phyloP scores from a whole-genome alignment of 2,888 invertebrate species.

The Eudasyphora cyanicolor region DNA sequence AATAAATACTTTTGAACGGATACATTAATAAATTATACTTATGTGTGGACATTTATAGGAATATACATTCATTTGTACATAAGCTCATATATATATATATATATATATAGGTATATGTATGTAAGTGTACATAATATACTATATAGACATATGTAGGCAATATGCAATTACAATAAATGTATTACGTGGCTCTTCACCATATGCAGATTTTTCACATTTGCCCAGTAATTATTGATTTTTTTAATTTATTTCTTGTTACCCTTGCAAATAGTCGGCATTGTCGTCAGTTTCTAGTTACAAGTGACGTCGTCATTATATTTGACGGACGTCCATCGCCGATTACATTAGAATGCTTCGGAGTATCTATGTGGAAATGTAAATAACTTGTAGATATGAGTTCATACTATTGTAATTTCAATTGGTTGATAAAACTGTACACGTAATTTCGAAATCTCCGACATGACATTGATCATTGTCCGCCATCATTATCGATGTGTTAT shows the following conservation, averaged over 20 bases:
- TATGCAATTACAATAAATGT: not conserved
- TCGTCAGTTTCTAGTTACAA: not conserved
- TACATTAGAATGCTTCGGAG: not conserved
- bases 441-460: not conserved
- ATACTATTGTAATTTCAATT: too few relatives aligned
- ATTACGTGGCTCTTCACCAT: not conserved
- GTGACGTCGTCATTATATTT: not conserved
- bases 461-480: not conserved
- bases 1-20: not conserved
- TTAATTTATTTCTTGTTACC: too few relatives aligned
- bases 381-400: too few relatives aligned
- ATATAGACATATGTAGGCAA: not conserved
- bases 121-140: not conserved
- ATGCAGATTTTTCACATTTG: not conserved
- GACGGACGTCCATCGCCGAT: not conserved
- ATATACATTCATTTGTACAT: not conserved
- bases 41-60: not conserved
- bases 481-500: too few relatives aligned
- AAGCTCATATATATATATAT: not conserved
- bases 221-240: conserved; percentile 1
- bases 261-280: not conserved
- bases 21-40: not conserved
- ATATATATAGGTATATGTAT: not conserved
- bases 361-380: too few relatives aligned
- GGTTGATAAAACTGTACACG: not conserved